A percentile compares a stretch with the other conserved stretches of the same genome.
These are phyloP conservation scores for Idaea aversata DNA, from an alignment of 2,888 invertebrate species.

Conservation along the genomic window DNA sequence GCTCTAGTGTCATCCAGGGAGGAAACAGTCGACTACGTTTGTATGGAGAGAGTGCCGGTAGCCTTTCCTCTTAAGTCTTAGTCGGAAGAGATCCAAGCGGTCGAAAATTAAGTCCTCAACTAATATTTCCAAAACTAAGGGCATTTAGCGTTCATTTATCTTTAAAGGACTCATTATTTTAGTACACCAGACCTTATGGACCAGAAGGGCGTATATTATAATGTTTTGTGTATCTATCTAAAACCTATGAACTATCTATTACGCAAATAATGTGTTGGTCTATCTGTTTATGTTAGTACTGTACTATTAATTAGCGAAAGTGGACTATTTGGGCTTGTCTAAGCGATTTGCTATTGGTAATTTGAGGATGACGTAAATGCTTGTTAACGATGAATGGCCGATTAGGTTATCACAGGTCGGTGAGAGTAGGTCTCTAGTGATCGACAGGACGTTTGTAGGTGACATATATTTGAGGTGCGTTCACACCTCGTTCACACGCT, in stretches of 20 bases:
- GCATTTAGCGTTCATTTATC: too few relatives aligned
- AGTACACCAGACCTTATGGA: too few relatives aligned
- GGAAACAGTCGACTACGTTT: too few relatives aligned
- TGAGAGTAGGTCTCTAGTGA: slow-evolving; percentile 7
- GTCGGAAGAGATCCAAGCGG: too few relatives aligned
- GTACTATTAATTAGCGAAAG: not conserved
- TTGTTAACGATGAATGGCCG: not conserved
- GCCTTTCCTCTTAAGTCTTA: too few relatives aligned
- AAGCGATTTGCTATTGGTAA: not conserved
- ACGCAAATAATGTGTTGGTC: not conserved
- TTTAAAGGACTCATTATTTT: too few relatives aligned
- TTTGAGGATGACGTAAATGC: not conserved
- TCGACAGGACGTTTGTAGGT: slow-evolving; percentile 19
- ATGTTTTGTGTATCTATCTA: not conserved
- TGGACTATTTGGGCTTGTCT: not conserved
- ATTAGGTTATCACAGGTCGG: not conserved
- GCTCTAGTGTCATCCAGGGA: too few relatives aligned
- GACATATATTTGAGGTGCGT: too few relatives aligned
- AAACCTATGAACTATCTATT: not conserved
- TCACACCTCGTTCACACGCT: too few relatives aligned
- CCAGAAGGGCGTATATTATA: not conserved
- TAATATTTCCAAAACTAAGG: too few relatives aligned
- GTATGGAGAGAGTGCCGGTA: too few relatives aligned
- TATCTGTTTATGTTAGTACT: not conserved
- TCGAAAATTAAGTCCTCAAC: too few relatives aligned